phyloP scores from a whole-genome alignment of 2,797 vertebrate genomes.

The Adrianichthys oophorus region DNA sequence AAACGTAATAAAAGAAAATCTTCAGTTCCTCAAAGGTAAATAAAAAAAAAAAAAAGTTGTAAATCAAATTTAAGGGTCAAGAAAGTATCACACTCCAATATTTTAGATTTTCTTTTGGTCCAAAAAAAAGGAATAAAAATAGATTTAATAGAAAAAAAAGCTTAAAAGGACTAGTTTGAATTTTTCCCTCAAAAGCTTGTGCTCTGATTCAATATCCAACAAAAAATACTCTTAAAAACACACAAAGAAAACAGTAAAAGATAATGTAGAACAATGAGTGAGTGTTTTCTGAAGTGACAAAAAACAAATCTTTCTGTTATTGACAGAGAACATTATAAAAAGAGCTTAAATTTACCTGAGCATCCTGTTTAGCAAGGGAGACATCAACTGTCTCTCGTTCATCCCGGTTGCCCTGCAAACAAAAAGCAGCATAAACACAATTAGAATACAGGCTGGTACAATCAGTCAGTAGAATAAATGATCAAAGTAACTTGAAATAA shows the following conservation, averaged over 20 bases:
- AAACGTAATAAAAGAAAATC: neutral
- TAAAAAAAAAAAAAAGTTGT: neutral
- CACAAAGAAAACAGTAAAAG: too few species aligned
- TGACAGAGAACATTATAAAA: too few species aligned
- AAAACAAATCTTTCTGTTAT: neutral
- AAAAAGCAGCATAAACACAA: slow-evolving; percentile 1
- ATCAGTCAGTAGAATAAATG: too few species aligned
- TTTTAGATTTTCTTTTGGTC: neutral
- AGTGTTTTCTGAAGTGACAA: neutral
- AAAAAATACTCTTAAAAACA: too few species aligned
- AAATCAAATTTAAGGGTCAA: neutral
- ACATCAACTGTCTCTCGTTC: slow-evolving; percentile 88
- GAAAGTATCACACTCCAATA: neutral
- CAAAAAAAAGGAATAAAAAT: too few species aligned
- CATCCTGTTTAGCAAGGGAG: slow-evolving; percentile 89
- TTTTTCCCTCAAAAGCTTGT: too few species aligned
- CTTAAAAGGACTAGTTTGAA: too few species aligned
- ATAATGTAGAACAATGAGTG: neutral
- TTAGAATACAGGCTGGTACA: neutral
- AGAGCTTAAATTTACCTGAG: slow-evolving; percentile 81
- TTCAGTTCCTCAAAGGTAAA: neutral
- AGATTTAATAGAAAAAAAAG: too few species aligned
- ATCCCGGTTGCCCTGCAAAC: slow-evolving; percentile 89
- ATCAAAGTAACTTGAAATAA: slow-evolving; percentile 1
- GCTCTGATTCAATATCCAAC: too few species aligned